phyloP scores from a whole-genome alignment of 1,140 invertebrate species.

The Drosophila willistoni region DNA sequence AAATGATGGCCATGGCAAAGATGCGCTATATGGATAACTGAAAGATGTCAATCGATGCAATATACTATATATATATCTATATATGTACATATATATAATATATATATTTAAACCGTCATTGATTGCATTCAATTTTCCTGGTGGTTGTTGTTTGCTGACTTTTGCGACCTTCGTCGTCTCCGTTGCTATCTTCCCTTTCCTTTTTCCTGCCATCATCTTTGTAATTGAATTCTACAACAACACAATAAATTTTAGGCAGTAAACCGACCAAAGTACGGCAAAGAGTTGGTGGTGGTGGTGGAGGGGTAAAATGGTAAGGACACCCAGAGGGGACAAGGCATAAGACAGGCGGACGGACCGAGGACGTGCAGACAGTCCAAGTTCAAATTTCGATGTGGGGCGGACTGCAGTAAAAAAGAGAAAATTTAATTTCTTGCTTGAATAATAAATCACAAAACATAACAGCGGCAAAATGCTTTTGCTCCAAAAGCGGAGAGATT shows the following conservation, averaged over 20 bases:
- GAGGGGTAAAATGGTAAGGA: background rate
- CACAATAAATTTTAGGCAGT: slow-evolving; percentile 78
- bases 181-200: background rate
- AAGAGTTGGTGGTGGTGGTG: background rate
- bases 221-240: slow-evolving; percentile 72
- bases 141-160: background rate
- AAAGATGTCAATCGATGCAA: slow-evolving; percentile 1
- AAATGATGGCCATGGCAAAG: no score
- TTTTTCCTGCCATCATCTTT: slow-evolving; percentile 22
- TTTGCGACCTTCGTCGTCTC: slow-evolving; percentile 5
- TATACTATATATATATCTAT: background rate
- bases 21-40: background rate
- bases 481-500: background rate
- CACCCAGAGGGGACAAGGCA: background rate
- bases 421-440: slow-evolving; percentile 82
- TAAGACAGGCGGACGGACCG: slow-evolving; percentile 39
- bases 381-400: slow-evolving; percentile 2
- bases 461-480: slow-evolving; percentile 49
- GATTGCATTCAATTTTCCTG: slow-evolving; percentile 6
- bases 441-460: slow-evolving; percentile 82
- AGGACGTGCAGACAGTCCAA: slow-evolving; percentile 42
- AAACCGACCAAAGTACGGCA: slow-evolving; percentile 31
- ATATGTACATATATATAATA: background rate
- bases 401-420: slow-evolving; percentile 63
- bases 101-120: background rate